Evolutionary conservation across 2,888 invertebrate species (phyloP), one percentile per base, ranked within the genome.

Genomic region (Lasioglossum calceatum): DNA sequence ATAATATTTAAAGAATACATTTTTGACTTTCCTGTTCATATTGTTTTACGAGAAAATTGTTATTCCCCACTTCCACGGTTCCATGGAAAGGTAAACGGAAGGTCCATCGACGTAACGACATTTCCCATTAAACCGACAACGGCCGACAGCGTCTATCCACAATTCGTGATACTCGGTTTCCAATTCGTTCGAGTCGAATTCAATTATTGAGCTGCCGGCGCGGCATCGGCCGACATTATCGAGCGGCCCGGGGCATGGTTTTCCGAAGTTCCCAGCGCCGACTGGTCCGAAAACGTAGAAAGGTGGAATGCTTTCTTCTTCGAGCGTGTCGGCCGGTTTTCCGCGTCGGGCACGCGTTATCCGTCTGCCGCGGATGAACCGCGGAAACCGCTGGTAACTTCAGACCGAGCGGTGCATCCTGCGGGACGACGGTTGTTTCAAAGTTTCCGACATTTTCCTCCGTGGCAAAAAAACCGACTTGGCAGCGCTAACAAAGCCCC

Each of bases 401-500:
- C 36, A 19, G 47, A 47, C 47, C 47, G 47, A 7, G 77, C 47
- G 47, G 4, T n/a, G 5, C n/a, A 39, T 50, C 12, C 36, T 54
- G 39, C 75, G 75, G 75, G 58, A 70, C 64, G 8, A 64, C 23
- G 27, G 50, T 70, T 67, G 67, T 77, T 67, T 39, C 36, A 7
- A 50, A 77, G 67, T 77, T 77, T 16, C 50, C 23, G 50, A 77
- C 67, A 39, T 70, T 77, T 77, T 50, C 50, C 23, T 70, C 36
- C 50, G 50, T 36, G 39, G 16, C 2, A 70, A 36, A 70, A 67
- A 77, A 67, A 50, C 44, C 16, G 54, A 23, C 54, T 74, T 58
- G 72, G 44, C 72, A 73, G 8, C 72, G 75, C 42, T 75, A 54
- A 75, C 54, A 54, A 36, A 58, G 39, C 75, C 36, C 23, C 36